These are phyloP conservation scores for Pogoniulus pusillus DNA, from an alignment of 2,797 vertebrate genomes.

Conservation along the genomic window DNA sequence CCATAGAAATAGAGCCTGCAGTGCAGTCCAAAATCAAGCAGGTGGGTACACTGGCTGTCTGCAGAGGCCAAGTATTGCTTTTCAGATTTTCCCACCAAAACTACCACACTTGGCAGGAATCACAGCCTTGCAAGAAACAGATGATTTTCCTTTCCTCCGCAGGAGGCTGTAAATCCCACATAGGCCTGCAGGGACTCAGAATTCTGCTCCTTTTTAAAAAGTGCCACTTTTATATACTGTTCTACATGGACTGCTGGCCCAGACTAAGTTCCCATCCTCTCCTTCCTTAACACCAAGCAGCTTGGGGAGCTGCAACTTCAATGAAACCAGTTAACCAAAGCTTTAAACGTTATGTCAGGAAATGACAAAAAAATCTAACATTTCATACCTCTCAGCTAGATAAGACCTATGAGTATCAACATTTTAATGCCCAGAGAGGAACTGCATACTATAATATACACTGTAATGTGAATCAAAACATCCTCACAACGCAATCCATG, in stretches of 20 bases:
- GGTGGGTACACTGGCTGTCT: background rate
- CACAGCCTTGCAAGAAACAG: background rate
- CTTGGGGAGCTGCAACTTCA: background rate
- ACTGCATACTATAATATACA: background rate
- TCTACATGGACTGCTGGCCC: background rate
- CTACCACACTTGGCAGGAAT: background rate
- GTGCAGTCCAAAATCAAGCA: background rate
- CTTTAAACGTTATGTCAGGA: background rate
- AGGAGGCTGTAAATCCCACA: background rate
- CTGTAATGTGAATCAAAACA: background rate
- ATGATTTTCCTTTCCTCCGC: background rate
- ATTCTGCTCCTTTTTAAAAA: slow-evolving; percentile 1
- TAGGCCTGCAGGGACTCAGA: background rate
- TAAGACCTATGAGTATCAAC: background rate
- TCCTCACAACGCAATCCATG: background rate
- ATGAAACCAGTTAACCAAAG: background rate
- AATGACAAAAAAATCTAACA: background rate
- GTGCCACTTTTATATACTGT: background rate
- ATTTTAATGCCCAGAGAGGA: background rate
- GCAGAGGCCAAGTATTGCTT: background rate
- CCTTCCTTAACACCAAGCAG: background rate
- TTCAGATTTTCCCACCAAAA: background rate
- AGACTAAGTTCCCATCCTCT: background rate
- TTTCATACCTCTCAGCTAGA: background rate
- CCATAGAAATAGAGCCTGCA: background rate